These are phyloP conservation scores for Macrochelys suwanniensis DNA, from an alignment of 2,797 vertebrate species.

Conservation along the genomic window DNA sequence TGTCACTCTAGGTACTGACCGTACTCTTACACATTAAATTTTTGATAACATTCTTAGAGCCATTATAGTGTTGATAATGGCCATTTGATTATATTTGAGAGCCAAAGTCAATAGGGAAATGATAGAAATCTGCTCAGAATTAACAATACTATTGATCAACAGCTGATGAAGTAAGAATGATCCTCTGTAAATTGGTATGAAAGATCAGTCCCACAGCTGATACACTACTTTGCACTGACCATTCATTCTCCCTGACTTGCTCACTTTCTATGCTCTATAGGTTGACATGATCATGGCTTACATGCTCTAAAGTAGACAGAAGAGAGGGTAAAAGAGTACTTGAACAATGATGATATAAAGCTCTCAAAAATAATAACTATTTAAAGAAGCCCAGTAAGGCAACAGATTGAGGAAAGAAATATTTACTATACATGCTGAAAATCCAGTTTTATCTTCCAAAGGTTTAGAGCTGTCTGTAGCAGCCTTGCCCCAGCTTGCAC, in stretches of 20 bases:
- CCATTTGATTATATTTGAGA: conserved; percentile 28
- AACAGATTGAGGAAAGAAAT: background rate
- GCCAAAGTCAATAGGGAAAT: background rate
- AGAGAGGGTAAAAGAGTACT: no score
- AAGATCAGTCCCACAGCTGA: background rate
- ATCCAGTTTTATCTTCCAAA: background rate
- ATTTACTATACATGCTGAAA: background rate
- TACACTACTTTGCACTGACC: background rate
- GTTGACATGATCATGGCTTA: background rate
- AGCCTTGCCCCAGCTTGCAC: background rate
- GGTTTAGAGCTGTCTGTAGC: background rate
- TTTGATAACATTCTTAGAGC: conserved; percentile 85
- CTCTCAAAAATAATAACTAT: no score
- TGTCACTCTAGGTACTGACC: background rate
- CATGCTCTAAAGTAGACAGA: no score
- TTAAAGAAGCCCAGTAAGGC: no score
- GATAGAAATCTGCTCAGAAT: background rate
- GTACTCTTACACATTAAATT: conserved; percentile 85
- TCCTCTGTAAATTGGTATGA: conserved; percentile 11
- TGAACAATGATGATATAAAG: no score
- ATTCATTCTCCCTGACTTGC: background rate
- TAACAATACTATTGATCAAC: background rate
- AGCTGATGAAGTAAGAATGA: background rate
- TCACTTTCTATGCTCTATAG: background rate
- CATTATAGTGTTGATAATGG: conserved; percentile 85